These are phyloP conservation scores for Pterophyllum scalare DNA, from an alignment of 2,113 vertebrate genomes.

Conservation along the genomic window DNA sequence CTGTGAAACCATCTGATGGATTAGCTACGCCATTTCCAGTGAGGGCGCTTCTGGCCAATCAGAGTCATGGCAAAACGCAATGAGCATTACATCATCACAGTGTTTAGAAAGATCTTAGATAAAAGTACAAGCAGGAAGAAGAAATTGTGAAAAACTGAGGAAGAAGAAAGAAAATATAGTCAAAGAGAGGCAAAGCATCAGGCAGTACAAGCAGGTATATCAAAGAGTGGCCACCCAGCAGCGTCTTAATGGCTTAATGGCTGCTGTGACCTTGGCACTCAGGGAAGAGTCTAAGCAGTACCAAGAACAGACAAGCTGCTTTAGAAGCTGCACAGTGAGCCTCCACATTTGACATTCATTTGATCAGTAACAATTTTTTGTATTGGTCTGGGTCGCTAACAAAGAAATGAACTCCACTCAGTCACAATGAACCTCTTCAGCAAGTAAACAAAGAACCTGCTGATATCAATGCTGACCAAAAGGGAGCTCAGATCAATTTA, in stretches of 20 bases:
- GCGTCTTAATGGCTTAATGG: constrained; percentile 68
- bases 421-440: too few relatives aligned
- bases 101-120: background rate
- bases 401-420: background rate
- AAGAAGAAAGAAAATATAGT: background rate
- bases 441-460: background rate
- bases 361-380: constrained; percentile 14
- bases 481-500: background rate
- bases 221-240: constrained; percentile 30
- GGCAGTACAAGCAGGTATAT: constrained; percentile 17
- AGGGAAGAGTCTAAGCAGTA: constrained; percentile 56
- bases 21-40: background rate
- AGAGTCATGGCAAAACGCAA: background rate
- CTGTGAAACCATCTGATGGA: constrained; percentile 14
- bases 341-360: constrained; percentile 27
- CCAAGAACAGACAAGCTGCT: constrained; percentile 69
- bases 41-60: background rate
- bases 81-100: constrained; percentile 9
- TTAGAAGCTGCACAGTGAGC: constrained; percentile 48
- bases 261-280: constrained; percentile 64
- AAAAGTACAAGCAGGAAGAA: background rate
- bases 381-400: background rate
- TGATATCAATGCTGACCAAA: too few relatives aligned
- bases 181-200: background rate
- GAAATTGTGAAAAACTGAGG: fast-evolving